phyloP scores from a whole-genome alignment of 2,888 invertebrate species.

The Nemapogon koenigi region DNA sequence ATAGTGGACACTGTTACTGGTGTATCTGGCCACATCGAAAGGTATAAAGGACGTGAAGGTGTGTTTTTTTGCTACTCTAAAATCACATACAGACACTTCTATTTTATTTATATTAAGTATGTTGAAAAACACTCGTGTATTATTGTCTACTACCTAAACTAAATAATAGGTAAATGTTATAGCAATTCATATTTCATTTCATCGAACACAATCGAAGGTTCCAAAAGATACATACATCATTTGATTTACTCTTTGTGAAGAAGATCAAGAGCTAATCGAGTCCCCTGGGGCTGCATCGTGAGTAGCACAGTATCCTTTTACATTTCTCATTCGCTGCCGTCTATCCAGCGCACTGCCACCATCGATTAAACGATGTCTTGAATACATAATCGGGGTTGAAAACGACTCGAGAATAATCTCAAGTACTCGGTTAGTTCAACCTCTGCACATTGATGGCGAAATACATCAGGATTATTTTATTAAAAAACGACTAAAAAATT shows the following conservation, averaged over 20 bases:
- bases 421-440: constrained; percentile 7
- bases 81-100: too few species aligned
- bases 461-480: too few species aligned
- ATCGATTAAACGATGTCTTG: constrained; percentile 56
- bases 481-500: too few species aligned
- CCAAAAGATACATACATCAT: neutral
- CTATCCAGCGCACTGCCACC: constrained; percentile 31
- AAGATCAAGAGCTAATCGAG: constrained; percentile 7
- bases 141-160: too few species aligned
- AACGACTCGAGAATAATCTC: constrained; percentile 33
- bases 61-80: too few species aligned
- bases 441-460: constrained; percentile 1
- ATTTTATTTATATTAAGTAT: too few species aligned
- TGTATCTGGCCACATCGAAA: too few species aligned
- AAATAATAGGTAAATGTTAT: too few species aligned
- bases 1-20: too few species aligned
- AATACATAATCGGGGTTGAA: constrained; percentile 49
- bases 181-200: too few species aligned
- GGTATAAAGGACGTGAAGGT: too few species aligned
- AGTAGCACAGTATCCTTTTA: constrained; percentile 1
- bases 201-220: neutral
- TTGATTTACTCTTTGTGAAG: neutral
- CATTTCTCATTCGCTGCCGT: constrained; percentile 16
- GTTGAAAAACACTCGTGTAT: too few species aligned
- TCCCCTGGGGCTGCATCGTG: constrained; percentile 6